Conservation (phyloP, 2,113 vertebrate genomes). For the Eurypyga helias region DNA sequence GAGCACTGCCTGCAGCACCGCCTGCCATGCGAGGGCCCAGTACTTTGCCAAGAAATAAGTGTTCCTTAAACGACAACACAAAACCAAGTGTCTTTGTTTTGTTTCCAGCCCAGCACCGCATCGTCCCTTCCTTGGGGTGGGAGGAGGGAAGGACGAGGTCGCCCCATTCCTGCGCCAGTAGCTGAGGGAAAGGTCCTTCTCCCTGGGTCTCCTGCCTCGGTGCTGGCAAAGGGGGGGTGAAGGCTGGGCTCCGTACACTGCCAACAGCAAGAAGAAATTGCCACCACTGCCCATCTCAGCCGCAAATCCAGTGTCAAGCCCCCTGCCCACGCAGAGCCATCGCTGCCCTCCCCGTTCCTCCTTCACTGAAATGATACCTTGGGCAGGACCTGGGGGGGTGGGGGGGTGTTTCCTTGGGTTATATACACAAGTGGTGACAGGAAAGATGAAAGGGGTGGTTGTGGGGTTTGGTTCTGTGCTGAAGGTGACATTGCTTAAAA, state of each 20-base stretch:
- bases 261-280: constrained; percentile 15
- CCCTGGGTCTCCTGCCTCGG: not conserved
- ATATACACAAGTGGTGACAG: not conserved
- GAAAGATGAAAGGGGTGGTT: not conserved
- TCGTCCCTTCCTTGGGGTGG: not conserved
- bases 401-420: not conserved
- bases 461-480: constrained; percentile 23
- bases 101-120: not conserved
- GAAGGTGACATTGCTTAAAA: constrained; percentile 11
- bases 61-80: constrained; percentile 54
- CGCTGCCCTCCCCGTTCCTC: not conserved
- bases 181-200: not conserved
- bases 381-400: not conserved
- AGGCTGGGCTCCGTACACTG: constrained; percentile 47
- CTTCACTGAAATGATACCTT: not conserved
- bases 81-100: constrained; percentile 44
- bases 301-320: not conserved
- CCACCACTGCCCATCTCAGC: constrained; percentile 12
- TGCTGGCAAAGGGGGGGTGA: not conserved
- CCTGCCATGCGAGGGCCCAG: constrained; percentile 47
- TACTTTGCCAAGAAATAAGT: constrained; percentile 63
- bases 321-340: not conserved
- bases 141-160: not conserved
- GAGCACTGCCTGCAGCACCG: constrained; percentile 71
- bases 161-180: not conserved